phyloP scores from a whole-genome alignment of 2,888 invertebrate species.

The Ormia ochracea region DNA sequence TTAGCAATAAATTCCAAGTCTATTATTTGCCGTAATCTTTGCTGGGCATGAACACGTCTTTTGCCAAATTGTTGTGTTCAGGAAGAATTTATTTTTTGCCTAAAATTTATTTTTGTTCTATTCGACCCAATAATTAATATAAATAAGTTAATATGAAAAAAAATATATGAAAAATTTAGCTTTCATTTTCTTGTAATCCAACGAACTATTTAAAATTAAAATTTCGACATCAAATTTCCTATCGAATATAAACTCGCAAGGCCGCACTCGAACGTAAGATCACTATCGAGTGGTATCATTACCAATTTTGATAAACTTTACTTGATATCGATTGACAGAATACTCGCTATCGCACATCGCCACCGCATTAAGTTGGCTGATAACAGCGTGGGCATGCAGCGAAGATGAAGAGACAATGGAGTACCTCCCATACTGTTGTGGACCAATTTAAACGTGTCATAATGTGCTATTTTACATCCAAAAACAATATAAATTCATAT shows the following conservation, averaged over 20 bases:
- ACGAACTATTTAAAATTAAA: background rate
- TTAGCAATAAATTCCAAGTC: too few relatives aligned
- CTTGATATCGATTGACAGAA: background rate
- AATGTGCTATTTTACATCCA: too few relatives aligned
- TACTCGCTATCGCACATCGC: too few relatives aligned
- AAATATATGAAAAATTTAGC: background rate
- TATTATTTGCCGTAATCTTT: background rate
- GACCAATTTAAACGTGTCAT: too few relatives aligned
- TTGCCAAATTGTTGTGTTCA: too few relatives aligned
- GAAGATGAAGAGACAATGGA: too few relatives aligned
- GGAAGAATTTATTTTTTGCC: too few relatives aligned
- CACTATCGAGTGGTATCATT: background rate
- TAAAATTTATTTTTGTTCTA: too few relatives aligned
- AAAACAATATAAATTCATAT: too few relatives aligned
- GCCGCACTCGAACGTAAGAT: background rate
- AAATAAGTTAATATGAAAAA: background rate
- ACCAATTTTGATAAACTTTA: background rate
- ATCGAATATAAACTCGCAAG: background rate
- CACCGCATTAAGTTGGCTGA: too few relatives aligned
- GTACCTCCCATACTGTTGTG: too few relatives aligned
- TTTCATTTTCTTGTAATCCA: background rate
- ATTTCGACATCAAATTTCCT: background rate
- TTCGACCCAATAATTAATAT: slow-evolving; percentile 1
- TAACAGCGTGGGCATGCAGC: too few relatives aligned
- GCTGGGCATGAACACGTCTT: background rate